These are phyloP conservation scores for Zygogramma bicolorata DNA, from an alignment of 2,888 invertebrate genomes.

Conservation along the genomic window DNA sequence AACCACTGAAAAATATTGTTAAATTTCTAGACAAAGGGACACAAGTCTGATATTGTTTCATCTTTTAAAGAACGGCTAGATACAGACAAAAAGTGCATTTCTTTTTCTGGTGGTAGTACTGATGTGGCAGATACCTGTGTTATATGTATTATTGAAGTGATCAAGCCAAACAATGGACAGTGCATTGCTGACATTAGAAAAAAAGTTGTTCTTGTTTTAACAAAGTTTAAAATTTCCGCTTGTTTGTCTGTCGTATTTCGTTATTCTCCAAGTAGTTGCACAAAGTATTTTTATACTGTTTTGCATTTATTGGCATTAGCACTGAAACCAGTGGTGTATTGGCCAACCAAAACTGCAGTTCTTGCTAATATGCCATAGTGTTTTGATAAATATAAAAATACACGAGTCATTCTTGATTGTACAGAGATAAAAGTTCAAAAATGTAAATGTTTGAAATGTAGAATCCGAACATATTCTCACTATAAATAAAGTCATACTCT, in stretches of 20 bases:
- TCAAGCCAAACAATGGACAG: constrained; percentile 14
- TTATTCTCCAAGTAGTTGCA: constrained; percentile 17
- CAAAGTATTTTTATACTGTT: constrained; percentile 21
- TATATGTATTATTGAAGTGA: constrained; percentile 18
- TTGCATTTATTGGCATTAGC: constrained; percentile 21
- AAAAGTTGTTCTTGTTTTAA: constrained; percentile 18
- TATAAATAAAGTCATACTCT: constrained; percentile 13
- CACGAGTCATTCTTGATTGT: constrained; percentile 22
- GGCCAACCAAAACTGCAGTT: constrained; percentile 14
- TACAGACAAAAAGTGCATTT: constrained; percentile 19
- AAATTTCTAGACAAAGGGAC: constrained; percentile 13
- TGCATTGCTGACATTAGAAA: constrained; percentile 16
- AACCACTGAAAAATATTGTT: constrained; percentile 9
- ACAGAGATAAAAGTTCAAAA: constrained; percentile 19
- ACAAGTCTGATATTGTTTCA: constrained; percentile 9
- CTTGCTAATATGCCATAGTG: constrained; percentile 17
- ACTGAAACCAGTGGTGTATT: constrained; percentile 18
- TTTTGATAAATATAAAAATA: constrained; percentile 13
- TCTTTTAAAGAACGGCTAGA: constrained; percentile 2
- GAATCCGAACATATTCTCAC: constrained; percentile 18
- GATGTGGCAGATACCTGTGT: constrained; percentile 20
- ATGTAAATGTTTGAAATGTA: constrained; percentile 23
- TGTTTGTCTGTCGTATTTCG: constrained; percentile 20
- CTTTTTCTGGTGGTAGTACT: constrained; percentile 21
- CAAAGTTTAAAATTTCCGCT: constrained; percentile 14